A percentile compares a stretch with the other conserved stretches of the same genome.
Evolutionary conservation across 2,888 invertebrate species (phyloP).

Genomic region (Drosophila percnosoma): DNA sequence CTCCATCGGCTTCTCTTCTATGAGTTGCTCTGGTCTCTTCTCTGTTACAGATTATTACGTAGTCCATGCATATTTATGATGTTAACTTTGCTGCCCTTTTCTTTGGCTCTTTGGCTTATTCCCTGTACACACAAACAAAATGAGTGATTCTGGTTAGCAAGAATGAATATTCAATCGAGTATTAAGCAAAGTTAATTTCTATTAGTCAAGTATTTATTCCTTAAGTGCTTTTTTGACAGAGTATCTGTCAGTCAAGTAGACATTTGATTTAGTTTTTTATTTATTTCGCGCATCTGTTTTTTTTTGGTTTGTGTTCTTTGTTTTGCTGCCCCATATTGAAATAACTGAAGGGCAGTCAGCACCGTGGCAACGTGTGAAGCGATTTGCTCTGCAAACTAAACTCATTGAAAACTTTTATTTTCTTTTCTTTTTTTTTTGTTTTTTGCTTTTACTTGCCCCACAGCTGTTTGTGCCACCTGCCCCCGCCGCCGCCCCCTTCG

Average conservation of each 20-base stretch:
- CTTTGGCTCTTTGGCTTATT: slow-evolving; percentile 4
- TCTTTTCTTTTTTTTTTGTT: slow-evolving; percentile 9
- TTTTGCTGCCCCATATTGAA: slow-evolving; percentile 32
- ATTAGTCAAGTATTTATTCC: background rate
- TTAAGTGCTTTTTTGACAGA: background rate
- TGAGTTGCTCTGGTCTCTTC: slow-evolving; percentile 16
- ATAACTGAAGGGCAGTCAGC: slow-evolving; percentile 11
- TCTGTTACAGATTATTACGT: slow-evolving; percentile 35
- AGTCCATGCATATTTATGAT: slow-evolving; percentile 62
- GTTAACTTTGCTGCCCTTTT: slow-evolving; percentile 29
- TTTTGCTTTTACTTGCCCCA: background rate
- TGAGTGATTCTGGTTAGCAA: background rate
- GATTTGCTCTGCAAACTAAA: slow-evolving; percentile 48
- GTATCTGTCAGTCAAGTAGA: background rate
- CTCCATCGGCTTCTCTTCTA: background rate
- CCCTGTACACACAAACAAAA: slow-evolving; percentile 5
- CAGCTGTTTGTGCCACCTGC: background rate
- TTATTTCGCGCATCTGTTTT: slow-evolving; percentile 7
- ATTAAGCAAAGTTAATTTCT: background rate
- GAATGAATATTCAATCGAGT: background rate
- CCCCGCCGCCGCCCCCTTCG: background rate
- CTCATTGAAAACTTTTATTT: slow-evolving; percentile 56
- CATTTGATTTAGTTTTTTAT: background rate
- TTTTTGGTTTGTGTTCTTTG: slow-evolving; percentile 1
- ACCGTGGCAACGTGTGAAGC: slow-evolving; percentile 30